Base-by-base conservation (phyloP, 2,888 invertebrate species). In the Limenitis arthemis region DNA sequence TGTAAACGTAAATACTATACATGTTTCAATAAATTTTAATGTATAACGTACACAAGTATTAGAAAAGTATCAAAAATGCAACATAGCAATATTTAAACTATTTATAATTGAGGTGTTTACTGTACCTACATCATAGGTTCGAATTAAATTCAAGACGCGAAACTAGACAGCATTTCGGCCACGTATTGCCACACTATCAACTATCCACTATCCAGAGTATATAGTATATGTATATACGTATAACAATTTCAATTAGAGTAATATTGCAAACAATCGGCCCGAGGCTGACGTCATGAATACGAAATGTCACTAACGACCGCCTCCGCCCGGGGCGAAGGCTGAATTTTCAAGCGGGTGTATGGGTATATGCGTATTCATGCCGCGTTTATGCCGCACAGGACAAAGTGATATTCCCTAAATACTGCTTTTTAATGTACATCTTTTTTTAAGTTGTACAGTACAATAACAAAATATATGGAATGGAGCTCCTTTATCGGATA, bases 221-320 rank as follows among this genome's bases (percentile, higher is more conserved):
- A 20, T 20, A 20, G 4, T 20, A 20, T 20, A 20, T 20, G 2
- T 20, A 20, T 20, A 75, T 79, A 74, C 75, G 76, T 81, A 82
- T 85, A 83, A 82, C 84, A 83, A 83, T 85, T 76, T 75, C 85
- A 86, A 85, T 86, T 86, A 85, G 82, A 82, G 78, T 85, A 83
- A 85, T 84, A 85, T 84, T 81, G 84, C 86, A 86, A 86, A 86
- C 85, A 85, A 86, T 84, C 82, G 85, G 79, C 79, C 77, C 69
- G 75, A 60, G 79, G 76, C 75, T 77, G 78, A 78, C 82, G 84
- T 80, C 82, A 84, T 85, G 86, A 85, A 86, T 86, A 84, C 85
- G 77, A 81, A 85, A 85, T 85, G 79, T 80, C 83, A 77, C 85
- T 85, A 85, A 85, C 86, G 85, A 86, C 78, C 75, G 67, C 56